Evolutionary conservation across 2,113 vertebrate species (phyloP).

Genomic region (Lamprotornis superbus): DNA sequence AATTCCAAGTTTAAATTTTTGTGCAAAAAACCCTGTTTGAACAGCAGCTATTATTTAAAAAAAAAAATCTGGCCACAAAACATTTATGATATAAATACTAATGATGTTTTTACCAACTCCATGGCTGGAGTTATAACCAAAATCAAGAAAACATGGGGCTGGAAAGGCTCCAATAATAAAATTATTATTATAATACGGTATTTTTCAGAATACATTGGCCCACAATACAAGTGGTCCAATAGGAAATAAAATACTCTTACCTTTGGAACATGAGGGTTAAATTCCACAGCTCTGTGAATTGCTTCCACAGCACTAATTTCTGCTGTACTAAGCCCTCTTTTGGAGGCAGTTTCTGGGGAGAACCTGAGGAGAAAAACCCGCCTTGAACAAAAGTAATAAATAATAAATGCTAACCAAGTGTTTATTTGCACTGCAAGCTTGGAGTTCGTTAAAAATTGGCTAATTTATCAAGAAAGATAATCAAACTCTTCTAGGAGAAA

Average conservation of each 20-base stretch:
- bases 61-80: neutral
- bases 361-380: slow-evolving; percentile 79
- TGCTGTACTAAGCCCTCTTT: slow-evolving; percentile 95
- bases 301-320: slow-evolving; percentile 99
- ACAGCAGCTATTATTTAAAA: neutral
- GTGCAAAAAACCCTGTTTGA: rapidly evolving
- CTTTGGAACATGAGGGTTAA: slow-evolving; percentile 99
- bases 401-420: neutral
- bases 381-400: neutral
- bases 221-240: neutral
- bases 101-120: neutral
- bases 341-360: slow-evolving; percentile 95
- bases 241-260: slow-evolving; percentile 68
- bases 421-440: neutral
- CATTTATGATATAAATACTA: neutral
- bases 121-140: neutral
- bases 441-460: neutral
- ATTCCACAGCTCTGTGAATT: slow-evolving; percentile 99
- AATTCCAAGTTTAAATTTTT: neutral
- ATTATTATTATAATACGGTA: neutral
- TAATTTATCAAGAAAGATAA: neutral
- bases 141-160: neutral
- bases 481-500: neutral
- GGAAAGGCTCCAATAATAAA: neutral
- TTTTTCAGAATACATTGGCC: neutral